A percentile compares a stretch with the other conserved stretches of the same genome.
These are phyloP conservation scores for Arizona elegans DNA, from an alignment of 2,113 vertebrate genomes.

Conservation along the genomic window DNA sequence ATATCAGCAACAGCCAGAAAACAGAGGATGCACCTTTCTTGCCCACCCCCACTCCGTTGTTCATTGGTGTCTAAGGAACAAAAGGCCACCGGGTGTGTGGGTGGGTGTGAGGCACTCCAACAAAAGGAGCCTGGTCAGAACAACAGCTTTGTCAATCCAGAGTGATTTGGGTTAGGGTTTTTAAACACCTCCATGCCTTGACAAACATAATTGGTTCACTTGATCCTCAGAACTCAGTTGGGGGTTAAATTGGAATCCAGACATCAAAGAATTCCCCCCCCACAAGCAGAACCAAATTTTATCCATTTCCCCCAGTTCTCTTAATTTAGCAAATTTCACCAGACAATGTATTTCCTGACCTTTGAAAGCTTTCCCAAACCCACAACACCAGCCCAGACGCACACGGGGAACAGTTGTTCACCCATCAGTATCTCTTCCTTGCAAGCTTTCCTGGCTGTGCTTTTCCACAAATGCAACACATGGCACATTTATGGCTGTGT, in stretches of 20 bases:
- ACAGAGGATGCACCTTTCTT: constrained; percentile 62
- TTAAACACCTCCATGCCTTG: constrained; percentile 78
- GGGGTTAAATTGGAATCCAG: constrained; percentile 99
- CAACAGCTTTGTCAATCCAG: constrained; percentile 81
- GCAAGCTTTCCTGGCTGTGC: background rate
- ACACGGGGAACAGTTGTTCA: constrained; percentile 9
- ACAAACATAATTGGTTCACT: constrained; percentile 93
- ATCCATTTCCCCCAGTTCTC: constrained; percentile 73
- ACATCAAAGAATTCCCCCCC: constrained; percentile 90
- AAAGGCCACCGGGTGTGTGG: constrained; percentile 40
- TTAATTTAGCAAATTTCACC: constrained; percentile 80
- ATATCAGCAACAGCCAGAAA: constrained; percentile 39
- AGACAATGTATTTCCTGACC: constrained; percentile 67
- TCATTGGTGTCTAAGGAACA: constrained; percentile 68
- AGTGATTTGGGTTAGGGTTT: constrained; percentile 48
- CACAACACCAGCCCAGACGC: constrained; percentile 44
- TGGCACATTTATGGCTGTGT: background rate
- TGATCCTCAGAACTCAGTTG: constrained; percentile 99
- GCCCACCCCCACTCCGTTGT: constrained; percentile 27
- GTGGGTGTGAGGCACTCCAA: constrained; percentile 26
- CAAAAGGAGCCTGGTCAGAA: constrained; percentile 74
- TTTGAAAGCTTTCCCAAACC: constrained; percentile 73
- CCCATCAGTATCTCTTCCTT: background rate
- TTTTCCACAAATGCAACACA: background rate
- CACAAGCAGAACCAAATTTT: constrained; percentile 81